Evolutionary conservation across 1,140 invertebrate genomes (phyloP).

Genomic region (Halesus radiatus): DNA sequence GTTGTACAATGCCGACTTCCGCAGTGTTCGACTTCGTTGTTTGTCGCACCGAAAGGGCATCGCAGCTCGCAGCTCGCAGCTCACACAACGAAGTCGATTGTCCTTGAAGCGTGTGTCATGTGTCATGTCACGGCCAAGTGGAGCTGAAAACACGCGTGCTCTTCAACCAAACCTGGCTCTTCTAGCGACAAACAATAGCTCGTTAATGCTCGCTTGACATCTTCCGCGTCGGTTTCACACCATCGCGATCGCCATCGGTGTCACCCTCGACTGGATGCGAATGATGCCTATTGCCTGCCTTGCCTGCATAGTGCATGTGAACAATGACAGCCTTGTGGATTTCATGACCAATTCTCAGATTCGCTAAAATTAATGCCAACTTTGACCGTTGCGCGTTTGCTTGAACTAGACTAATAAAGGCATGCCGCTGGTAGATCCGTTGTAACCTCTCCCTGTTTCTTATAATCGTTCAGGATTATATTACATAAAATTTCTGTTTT

Average conservation of each 20-base stretch:
- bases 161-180: not conserved
- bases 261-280: not conserved
- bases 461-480: too few species aligned
- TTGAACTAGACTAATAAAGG: too few species aligned
- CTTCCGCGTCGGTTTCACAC: not conserved
- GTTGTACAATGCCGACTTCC: slow-evolving; percentile 15
- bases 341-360: too few species aligned
- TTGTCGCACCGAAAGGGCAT: not conserved
- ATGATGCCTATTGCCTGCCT: too few species aligned
- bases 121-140: slow-evolving; percentile 20
- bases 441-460: too few species aligned
- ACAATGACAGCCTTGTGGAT: too few species aligned
- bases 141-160: slow-evolving; percentile 13
- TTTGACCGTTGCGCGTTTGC: too few species aligned
- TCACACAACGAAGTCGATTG: not conserved
- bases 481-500: too few species aligned
- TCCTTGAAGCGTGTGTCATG: slow-evolving; percentile 5
- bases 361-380: too few species aligned
- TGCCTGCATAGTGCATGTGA: too few species aligned
- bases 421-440: too few species aligned
- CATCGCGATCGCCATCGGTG: slow-evolving; percentile 8
- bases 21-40: not conserved
- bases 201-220: slow-evolving; percentile 24
- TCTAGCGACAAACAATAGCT: slow-evolving; percentile 12
- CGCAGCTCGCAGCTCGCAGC: not conserved